Percentiles rank a stretch among this genome's conserved stretches.
Conservation (phyloP, 2,797 vertebrate species). For the Galagoides demidoff region DNA sequence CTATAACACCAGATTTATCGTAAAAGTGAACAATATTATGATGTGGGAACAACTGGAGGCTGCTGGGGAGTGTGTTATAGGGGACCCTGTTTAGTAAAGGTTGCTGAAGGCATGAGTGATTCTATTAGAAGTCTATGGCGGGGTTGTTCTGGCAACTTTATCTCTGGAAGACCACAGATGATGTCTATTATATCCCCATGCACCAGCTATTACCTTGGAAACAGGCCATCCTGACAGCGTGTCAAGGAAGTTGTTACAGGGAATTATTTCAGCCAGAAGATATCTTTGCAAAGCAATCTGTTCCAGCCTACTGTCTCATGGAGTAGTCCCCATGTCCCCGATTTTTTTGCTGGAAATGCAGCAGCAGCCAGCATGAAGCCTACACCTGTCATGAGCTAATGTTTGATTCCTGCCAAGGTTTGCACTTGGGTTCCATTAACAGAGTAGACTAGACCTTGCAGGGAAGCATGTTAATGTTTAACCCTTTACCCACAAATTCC, state of each 20-base stretch:
- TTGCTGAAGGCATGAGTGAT: not conserved
- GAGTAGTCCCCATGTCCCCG: conserved; percentile 50
- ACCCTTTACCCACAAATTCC: conserved; percentile 68
- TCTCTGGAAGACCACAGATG: conserved; percentile 69
- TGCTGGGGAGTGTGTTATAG: not conserved
- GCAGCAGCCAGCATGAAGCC: conserved; percentile 71
- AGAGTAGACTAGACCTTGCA: conserved; percentile 48
- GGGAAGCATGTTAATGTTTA: conserved; percentile 72
- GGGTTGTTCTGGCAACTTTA: not conserved
- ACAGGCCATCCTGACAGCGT: conserved; percentile 71
- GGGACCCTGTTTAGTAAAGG: not conserved
- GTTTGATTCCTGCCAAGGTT: conserved; percentile 73
- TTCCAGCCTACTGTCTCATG: conserved; percentile 70
- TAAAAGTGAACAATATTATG: not conserved
- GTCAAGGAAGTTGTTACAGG: conserved; percentile 81
- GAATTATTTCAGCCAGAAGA: conserved; percentile 78
- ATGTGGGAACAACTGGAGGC: not conserved
- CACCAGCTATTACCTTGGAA: conserved; percentile 78
- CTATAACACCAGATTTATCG: not conserved
- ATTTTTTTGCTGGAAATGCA: conserved; percentile 65
- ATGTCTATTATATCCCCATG: conserved; percentile 71
- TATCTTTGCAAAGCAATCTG: conserved; percentile 74
- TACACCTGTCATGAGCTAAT: conserved; percentile 83
- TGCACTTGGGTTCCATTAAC: conserved; percentile 76
- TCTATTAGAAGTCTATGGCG: conserved; percentile 43